These are phyloP conservation scores for Neria commutata DNA, from an alignment of 2,888 invertebrate genomes.

Conservation along the genomic window DNA sequence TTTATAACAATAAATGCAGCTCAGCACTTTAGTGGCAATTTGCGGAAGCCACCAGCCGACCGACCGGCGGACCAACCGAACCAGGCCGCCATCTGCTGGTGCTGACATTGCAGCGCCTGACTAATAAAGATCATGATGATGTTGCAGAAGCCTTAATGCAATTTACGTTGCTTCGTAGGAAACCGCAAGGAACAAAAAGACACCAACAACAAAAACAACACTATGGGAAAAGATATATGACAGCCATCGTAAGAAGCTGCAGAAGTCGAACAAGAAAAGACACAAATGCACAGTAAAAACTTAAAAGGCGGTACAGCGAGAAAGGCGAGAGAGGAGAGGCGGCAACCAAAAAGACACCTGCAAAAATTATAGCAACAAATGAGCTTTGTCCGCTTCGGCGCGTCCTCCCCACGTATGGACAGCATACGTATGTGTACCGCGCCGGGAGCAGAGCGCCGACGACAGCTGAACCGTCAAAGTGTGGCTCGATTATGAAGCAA, in stretches of 20 bases:
- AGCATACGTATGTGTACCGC: too few relatives aligned
- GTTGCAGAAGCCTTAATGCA: not conserved
- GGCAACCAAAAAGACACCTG: not conserved
- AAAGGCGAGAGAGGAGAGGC: not conserved
- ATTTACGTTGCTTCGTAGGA: not conserved
- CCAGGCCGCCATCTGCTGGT: not conserved
- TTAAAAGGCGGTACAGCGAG: not conserved
- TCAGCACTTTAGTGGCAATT: constrained; percentile 54
- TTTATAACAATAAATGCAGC: constrained; percentile 37
- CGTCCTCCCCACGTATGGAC: too few relatives aligned
- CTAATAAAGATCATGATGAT: not conserved
- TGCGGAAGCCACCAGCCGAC: constrained; percentile 28
- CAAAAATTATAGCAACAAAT: not conserved
- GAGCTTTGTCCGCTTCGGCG: too few relatives aligned
- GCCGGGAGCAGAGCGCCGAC: too few relatives aligned
- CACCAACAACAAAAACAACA: not conserved
- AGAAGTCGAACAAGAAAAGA: not conserved
- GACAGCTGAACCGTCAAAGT: too few relatives aligned
- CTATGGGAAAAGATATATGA: not conserved
- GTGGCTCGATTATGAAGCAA: too few relatives aligned
- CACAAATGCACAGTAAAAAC: not conserved
- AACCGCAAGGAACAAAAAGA: not conserved
- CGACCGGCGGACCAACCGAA: too few relatives aligned
- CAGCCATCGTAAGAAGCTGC: not conserved
- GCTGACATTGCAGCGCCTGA: not conserved